Percentiles rank a stretch among this genome's conserved stretches.
These are phyloP conservation scores for Arizona elegans DNA, from an alignment of 2,113 vertebrate genomes.

Conservation along the genomic window DNA sequence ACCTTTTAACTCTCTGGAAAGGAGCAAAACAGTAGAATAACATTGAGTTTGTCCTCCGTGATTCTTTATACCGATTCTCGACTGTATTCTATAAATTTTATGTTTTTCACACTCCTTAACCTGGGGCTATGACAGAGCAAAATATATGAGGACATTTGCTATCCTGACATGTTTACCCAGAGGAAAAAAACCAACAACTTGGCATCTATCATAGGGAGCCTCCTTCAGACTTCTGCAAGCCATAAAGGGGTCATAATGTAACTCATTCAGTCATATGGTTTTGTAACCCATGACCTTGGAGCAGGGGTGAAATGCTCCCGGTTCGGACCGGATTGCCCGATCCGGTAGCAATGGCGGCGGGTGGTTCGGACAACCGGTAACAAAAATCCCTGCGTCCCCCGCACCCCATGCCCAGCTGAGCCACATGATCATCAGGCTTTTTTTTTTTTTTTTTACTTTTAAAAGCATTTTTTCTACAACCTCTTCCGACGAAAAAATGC, in stretches of 20 bases:
- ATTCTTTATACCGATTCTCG: not conserved
- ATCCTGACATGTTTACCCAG: not conserved
- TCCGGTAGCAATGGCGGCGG: too few species aligned
- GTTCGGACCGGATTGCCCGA: too few species aligned
- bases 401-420: too few species aligned
- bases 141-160: not conserved
- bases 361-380: too few species aligned
- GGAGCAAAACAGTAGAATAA: not conserved
- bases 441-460: too few species aligned
- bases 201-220: not conserved
- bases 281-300: not conserved
- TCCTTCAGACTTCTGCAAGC: not conserved
- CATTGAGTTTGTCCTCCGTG: not conserved
- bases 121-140: not conserved
- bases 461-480: too few species aligned
- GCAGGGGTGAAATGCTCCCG: too few species aligned
- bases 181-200: not conserved
- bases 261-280: not conserved
- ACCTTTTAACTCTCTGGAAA: not conserved
- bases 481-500: too few species aligned
- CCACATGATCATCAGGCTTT: too few species aligned
- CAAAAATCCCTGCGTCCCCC: too few species aligned
- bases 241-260: not conserved
- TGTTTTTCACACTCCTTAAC: not conserved
- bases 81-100: not conserved